Evolutionary conservation across 2,797 vertebrate species (phyloP).

Genomic region (Phaenicophaeus curvirostris): DNA sequence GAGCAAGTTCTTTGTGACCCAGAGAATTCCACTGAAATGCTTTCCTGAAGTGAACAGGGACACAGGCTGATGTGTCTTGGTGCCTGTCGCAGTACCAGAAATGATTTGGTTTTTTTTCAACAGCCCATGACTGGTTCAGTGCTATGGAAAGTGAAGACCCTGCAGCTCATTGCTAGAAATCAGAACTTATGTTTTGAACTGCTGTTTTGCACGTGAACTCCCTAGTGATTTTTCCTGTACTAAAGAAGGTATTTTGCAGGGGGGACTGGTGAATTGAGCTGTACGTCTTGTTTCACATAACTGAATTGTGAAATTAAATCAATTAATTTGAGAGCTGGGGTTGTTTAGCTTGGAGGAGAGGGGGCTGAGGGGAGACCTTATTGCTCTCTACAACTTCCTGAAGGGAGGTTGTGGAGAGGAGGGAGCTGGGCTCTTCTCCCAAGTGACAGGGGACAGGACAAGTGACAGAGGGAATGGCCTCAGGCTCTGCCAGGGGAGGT

Average conservation of each 20-base stretch:
- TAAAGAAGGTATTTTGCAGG: neutral
- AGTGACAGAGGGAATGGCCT: too few relatives aligned
- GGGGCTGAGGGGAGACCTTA: too few relatives aligned
- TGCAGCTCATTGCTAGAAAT: neutral
- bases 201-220: neutral
- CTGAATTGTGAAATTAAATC: neutral
- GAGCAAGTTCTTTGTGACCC: neutral
- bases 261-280: neutral
- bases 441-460: too few relatives aligned
- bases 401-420: too few relatives aligned
- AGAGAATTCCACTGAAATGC: neutral
- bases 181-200: neutral
- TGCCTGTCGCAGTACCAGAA: neutral
- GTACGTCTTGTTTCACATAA: neutral
- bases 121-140: neutral
- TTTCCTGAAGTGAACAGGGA: rapidly evolving
- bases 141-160: neutral
- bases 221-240: neutral
- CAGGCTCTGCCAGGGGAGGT: too few relatives aligned
- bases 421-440: too few relatives aligned
- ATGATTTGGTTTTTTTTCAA: rapidly evolving
- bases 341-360: too few relatives aligned
- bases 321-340: too few relatives aligned
- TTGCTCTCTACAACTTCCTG: too few relatives aligned
- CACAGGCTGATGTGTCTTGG: neutral